These are phyloP conservation scores for Protosalanx chinensis DNA, from an alignment of 2,797 vertebrate genomes.

Conservation along the genomic window DNA sequence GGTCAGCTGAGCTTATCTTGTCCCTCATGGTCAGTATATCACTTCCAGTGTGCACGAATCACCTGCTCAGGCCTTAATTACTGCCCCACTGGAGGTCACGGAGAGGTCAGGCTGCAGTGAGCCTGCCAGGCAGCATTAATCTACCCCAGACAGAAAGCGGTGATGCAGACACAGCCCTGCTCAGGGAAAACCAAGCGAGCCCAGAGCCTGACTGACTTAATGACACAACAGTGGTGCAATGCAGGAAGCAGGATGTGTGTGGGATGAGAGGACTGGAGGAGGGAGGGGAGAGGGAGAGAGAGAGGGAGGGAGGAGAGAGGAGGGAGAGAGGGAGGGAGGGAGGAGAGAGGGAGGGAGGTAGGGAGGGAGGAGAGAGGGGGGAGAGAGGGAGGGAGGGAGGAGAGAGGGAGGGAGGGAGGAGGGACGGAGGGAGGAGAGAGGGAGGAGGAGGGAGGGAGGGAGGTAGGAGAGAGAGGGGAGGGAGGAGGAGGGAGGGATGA, in stretches of 20 bases:
- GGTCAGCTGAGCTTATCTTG: neutral
- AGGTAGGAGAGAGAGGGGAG: neutral
- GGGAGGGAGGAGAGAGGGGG: constrained; percentile 43
- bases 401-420: neutral
- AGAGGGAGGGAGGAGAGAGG: too few species aligned
- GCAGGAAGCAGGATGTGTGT: constrained; percentile 77
- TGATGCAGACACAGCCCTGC: constrained; percentile 36
- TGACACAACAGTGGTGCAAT: constrained; percentile 73
- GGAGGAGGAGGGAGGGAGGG: constrained; percentile 6
- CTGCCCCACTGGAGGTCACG: neutral
- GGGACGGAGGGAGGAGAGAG: neutral
- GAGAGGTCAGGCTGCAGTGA: constrained; percentile 14
- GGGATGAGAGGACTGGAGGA: constrained; percentile 65
- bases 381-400: neutral
- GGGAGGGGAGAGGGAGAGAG: constrained; percentile 58
- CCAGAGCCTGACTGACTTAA: constrained; percentile 57
- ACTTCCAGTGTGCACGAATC: neutral
- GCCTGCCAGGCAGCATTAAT: constrained; percentile 55
- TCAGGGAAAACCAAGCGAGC: constrained; percentile 44
- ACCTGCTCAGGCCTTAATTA: neutral
- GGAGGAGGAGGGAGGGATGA: neutral
- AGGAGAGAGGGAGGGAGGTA: constrained; percentile 54
- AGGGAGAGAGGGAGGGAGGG: too few species aligned
- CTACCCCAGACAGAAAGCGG: constrained; percentile 47
- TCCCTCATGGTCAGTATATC: neutral